Evolutionary conservation across 2,888 invertebrate genomes (phyloP).

Genomic region (Unio pictorum): DNA sequence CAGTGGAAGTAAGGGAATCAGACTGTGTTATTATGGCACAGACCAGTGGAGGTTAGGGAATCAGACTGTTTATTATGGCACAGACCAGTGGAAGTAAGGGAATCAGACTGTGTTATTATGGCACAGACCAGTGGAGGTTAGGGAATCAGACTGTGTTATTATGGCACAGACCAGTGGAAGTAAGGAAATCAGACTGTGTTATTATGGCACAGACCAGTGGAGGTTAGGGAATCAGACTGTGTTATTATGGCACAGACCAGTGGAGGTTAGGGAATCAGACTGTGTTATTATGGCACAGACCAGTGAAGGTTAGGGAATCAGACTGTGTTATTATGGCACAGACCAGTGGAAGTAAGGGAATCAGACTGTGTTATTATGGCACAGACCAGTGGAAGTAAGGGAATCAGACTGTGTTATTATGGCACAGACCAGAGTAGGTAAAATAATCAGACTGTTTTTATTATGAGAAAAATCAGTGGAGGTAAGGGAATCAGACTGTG

Average conservation of each 20-base stretch:
- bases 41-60: constrained; percentile 16
- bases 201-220: no score
- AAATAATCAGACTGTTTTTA: no score
- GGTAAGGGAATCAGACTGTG: constrained; percentile 9
- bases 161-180: constrained; percentile 13
- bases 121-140: constrained; percentile 16
- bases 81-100: constrained; percentile 16
- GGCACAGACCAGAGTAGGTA: background rate
- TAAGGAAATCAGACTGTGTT: constrained; percentile 1
- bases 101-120: background rate
- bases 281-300: no score
- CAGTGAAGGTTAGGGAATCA: no score
- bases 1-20: constrained; percentile 14
- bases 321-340: no score
- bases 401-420: background rate
- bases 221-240: no score
- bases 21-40: constrained; percentile 1
- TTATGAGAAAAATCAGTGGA: no score
- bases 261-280: no score
- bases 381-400: constrained; percentile 13
- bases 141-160: background rate
- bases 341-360: no score
- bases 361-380: no score
- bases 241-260: no score
- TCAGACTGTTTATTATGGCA: constrained; percentile 1